Evolutionary conservation across 2,888 invertebrate genomes (phyloP).

Genomic region (Cetonia aurata): DNA sequence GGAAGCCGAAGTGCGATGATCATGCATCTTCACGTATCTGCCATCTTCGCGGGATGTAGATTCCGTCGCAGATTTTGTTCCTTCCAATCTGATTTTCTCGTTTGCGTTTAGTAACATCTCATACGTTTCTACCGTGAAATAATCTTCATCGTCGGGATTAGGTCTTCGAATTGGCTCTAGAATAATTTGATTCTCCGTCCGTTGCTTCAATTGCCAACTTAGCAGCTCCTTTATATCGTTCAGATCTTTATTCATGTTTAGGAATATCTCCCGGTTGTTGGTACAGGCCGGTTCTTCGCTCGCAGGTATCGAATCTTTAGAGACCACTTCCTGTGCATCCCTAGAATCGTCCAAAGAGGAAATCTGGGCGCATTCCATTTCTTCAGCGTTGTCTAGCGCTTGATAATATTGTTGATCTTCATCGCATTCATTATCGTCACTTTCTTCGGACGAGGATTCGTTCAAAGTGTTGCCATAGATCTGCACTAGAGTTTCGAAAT

Average conservation of each 20-base stretch:
- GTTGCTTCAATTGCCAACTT: conserved; percentile 58
- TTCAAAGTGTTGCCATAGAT: conserved; percentile 10
- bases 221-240: conserved; percentile 59
- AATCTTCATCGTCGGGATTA: conserved; percentile 24
- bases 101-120: conserved; percentile 35
- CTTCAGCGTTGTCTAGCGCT: conserved; percentile 46
- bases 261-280: conserved; percentile 32
- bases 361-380: conserved; percentile 39
- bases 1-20: conserved; percentile 42
- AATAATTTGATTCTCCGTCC: conserved; percentile 54
- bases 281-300: conserved; percentile 8
- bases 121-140: conserved; percentile 41
- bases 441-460: conserved; percentile 28
- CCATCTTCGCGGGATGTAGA: conserved; percentile 50
- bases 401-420: conserved; percentile 53
- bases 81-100: conserved; percentile 32
- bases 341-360: conserved; percentile 15
- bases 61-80: conserved; percentile 47
- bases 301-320: conserved; percentile 32
- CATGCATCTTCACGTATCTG: conserved; percentile 51
- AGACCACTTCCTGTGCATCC: conserved; percentile 40
- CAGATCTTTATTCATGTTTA: conserved; percentile 39
- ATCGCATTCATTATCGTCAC: conserved; percentile 40
- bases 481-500: conserved; percentile 35
- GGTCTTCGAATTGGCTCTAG: conserved; percentile 52